Percentiles rank a stretch among this genome's conserved stretches.
phyloP scores from a whole-genome alignment of 2,797 vertebrate genomes.

The Brachyalestes nurse region DNA sequence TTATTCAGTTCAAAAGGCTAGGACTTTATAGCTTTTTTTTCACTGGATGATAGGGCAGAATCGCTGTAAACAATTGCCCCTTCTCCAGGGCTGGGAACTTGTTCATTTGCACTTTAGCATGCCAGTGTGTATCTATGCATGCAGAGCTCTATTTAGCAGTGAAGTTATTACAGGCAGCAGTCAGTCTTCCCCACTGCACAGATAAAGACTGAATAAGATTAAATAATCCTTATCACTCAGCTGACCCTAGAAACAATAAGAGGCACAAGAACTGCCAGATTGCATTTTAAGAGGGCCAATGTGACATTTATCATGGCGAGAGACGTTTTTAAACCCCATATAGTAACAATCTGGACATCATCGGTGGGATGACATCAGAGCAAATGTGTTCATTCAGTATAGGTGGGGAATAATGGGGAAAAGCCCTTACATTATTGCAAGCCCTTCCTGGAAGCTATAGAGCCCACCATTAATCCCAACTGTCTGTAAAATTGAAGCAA shows the following conservation, averaged over 20 bases:
- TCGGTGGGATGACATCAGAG: constrained; percentile 71
- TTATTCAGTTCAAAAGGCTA: constrained; percentile 67
- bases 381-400: constrained; percentile 74
- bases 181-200: constrained; percentile 43
- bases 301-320: constrained; percentile 73
- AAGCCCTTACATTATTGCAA: constrained; percentile 76
- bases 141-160: constrained; percentile 48
- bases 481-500: constrained; percentile 85
- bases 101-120: constrained; percentile 59
- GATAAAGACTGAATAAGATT: constrained; percentile 58
- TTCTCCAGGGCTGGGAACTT: constrained; percentile 50
- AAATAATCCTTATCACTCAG: constrained; percentile 62
- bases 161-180: constrained; percentile 54
- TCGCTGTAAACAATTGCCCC: constrained; percentile 67
- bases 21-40: constrained; percentile 63
- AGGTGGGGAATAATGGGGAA: constrained; percentile 74
- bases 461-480: constrained; percentile 82
- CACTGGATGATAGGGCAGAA: constrained; percentile 62
- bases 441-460: constrained; percentile 76
- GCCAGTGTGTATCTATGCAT: constrained; percentile 50
- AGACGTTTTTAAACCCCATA: constrained; percentile 70
- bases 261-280: constrained; percentile 61
- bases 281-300: constrained; percentile 69
- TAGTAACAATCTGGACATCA: constrained; percentile 74
- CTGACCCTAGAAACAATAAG: constrained; percentile 63